phyloP scores from a whole-genome alignment of 2,113 vertebrate genomes.

The Coptodon bakossiorum region DNA sequence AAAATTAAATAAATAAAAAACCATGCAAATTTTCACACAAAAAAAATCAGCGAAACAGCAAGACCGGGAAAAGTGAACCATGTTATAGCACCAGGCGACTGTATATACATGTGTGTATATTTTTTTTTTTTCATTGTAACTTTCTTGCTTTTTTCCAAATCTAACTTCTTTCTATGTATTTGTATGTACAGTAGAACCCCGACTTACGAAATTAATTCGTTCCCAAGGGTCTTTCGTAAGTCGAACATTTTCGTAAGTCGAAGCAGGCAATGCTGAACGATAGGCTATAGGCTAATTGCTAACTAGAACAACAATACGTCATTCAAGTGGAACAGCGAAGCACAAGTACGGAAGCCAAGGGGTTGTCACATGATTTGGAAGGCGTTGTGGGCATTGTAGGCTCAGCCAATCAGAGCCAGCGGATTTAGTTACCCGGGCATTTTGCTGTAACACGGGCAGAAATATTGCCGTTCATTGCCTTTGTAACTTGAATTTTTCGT shows the following conservation, averaged over 20 bases:
- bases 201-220: fast-evolving
- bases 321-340: fast-evolving
- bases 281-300: not conserved
- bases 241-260: not conserved
- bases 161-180: not conserved
- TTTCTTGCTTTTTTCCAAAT: not conserved
- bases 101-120: not conserved
- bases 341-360: fast-evolving
- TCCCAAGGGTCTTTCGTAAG: fast-evolving
- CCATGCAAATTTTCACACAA: not conserved
- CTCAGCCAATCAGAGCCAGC: not conserved
- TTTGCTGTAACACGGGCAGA: not conserved
- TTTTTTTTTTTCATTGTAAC: fast-evolving
- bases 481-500: not conserved
- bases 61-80: fast-evolving
- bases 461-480: not conserved
- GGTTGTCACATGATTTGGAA: not conserved
- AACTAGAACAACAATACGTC: not conserved
- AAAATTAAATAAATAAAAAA: not conserved
- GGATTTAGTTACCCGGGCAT: fast-evolving
- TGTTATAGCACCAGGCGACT: not conserved
- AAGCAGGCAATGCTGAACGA: not conserved
- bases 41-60: not conserved
- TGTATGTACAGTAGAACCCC: not conserved
- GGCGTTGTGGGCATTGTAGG: not conserved